Evolutionary conservation across 2,113 vertebrate species (phyloP), one percentile per base, ranked within the genome.

Genomic region (Ceuthmochares aereus): DNA sequence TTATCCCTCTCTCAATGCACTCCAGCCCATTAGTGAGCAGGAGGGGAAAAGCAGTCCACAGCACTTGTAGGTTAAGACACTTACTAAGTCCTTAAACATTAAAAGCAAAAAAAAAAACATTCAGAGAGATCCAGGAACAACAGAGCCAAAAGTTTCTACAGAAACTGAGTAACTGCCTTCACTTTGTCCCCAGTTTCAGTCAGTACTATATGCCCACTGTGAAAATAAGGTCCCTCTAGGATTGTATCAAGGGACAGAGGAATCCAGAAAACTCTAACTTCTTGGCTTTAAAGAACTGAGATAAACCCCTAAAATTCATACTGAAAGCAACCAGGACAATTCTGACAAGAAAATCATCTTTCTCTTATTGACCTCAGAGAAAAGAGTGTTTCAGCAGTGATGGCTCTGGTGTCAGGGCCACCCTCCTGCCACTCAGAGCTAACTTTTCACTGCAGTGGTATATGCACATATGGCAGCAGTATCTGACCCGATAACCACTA

Each of bases 61-160:
- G n/a, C n/a, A 25, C 34, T 49, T 70, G 14, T 27, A 47, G 5
- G 12, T 75, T 47, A 62, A 83, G 68, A 30, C 1, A 12, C 63
- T 63, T 32, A 66, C 7, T 11, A 66, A 47, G 21, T 56, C 58
- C 49, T 90, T 75, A 45, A 56, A 14, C 36, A 69, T 52, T 60
- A 73, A 86, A 85, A 80, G 15, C 34, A 92, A 90, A 78, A 88
- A 14, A 92, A 90, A 78, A 88, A 14, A 36, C 8, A 81, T 5
- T 25, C 29, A 64, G 10, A 77, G 54, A 95, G 88, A 81, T 30
- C 36, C 13, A 49, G 34, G n/a, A 86, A 69, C 7, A 59, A 25
- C 45, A 55, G 1, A 30, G 36, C 4, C 9, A 37, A 55, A 75
- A 64, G 23, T 8, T 86, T 69, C 54, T 60, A n/a, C 64, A 64